Evolutionary conservation across 2,888 invertebrate genomes (phyloP), one percentile per base, ranked within the genome.

Genomic region (Salticus scenicus): DNA sequence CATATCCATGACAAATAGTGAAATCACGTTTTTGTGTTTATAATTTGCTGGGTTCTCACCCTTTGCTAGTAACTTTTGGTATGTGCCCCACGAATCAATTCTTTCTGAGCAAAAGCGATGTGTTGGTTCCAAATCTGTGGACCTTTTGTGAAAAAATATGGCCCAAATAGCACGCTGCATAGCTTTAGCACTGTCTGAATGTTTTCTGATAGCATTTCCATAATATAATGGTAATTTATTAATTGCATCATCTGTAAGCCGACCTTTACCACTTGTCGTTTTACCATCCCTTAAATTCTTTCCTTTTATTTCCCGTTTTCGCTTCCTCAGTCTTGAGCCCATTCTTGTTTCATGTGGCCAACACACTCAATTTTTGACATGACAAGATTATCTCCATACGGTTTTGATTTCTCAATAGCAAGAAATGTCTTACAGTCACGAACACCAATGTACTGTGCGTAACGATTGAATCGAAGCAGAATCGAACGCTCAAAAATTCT

Each of bases 101-200:
- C 67, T 69, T 24, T 0, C 28, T 24, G 76, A 69, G 27, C 67
- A 47, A 1, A 76, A 76, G 20, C 31, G 0, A 30, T 76, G 69
- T 0, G 28, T 47, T 1, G 69, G 51, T 1, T 76, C 31, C 0
- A 5, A 0, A 5, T 76, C 76, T 14, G 41, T n/a, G 7, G 30
- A 28, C 10, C 67, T 17, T 4, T 4, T 27, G n/a, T 76, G 67
- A 20, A 4, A 42, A 27, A 12, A 76, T 37, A 76, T 24, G 7
- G 67, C 67, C 76, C 76, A 76, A 0, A 76, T 31, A 30, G 67
- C 76, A 10, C n/a, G 14, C n/a, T 14, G 27, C 76, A 67, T 67
- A n/a, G n/a, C 30, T n/a, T 42, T 30, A 12, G 67, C 4, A 7
- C 20, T 8, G 14, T 28, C 10, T 12, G 0, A 1, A 67, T 67